phyloP scores from a whole-genome alignment of 2,797 vertebrate genomes.

The Enteromius fasciolatus region DNA sequence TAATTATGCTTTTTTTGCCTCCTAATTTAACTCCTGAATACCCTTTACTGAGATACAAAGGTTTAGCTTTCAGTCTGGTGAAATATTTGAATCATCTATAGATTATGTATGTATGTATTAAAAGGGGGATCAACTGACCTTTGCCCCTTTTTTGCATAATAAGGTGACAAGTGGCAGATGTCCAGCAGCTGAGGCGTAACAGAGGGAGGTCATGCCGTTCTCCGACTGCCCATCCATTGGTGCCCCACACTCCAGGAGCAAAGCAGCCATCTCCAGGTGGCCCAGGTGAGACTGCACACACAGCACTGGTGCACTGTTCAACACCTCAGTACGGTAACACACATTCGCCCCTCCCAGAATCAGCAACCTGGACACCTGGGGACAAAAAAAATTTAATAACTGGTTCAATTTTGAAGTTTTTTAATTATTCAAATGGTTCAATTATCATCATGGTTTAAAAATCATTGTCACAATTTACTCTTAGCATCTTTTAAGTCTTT shows the following conservation, averaged over 20 bases:
- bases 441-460: background rate
- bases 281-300: constrained; percentile 93
- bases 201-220: constrained; percentile 89
- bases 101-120: constrained; percentile 4
- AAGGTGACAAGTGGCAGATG: constrained; percentile 85
- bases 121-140: constrained; percentile 76
- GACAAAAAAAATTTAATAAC: background rate
- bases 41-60: background rate
- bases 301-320: constrained; percentile 91
- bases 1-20: background rate
- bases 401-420: background rate
- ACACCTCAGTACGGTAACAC: constrained; percentile 92
- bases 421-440: background rate
- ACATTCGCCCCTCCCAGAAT: constrained; percentile 94
- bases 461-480: background rate
- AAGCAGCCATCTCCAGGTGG: constrained; percentile 88
- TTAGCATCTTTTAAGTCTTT: background rate
- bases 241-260: constrained; percentile 90
- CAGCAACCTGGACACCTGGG: constrained; percentile 94
- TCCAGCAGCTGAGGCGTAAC: constrained; percentile 88
- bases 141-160: constrained; percentile 89
- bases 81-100: constrained; percentile 40
- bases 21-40: background rate
- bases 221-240: constrained; percentile 84
- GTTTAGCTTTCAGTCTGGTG: background rate